Conservation (phyloP, 2,888 invertebrate species). For the Amblyjoppa fuscipennis region DNA sequence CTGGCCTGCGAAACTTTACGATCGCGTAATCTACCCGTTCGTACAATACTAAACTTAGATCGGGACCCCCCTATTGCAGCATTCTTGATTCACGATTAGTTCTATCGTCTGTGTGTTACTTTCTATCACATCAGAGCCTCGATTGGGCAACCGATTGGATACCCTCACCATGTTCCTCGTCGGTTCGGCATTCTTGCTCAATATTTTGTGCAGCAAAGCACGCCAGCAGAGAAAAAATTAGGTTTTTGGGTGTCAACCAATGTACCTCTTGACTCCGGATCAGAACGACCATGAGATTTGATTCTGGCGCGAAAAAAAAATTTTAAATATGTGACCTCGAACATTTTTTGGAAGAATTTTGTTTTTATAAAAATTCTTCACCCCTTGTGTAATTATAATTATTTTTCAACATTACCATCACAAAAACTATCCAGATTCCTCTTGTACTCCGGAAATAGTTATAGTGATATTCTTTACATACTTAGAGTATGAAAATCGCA, state of each 20-base stretch:
- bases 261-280: not conserved
- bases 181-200: not conserved
- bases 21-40: conserved; percentile 59
- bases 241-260: not conserved
- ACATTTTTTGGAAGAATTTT: not conserved
- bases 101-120: conserved; percentile 9
- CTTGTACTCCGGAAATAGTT: conserved; percentile 13
- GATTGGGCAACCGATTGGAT: conserved; percentile 26
- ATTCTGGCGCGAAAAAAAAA: too few relatives aligned
- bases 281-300: too few relatives aligned
- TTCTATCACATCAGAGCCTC: conserved; percentile 12
- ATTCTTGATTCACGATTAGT: conserved; percentile 27
- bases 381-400: not conserved
- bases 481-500: not conserved
- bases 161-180: conserved; percentile 6
- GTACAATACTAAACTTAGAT: conserved; percentile 60
- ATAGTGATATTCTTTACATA: not conserved
- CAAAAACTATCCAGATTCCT: too few relatives aligned
- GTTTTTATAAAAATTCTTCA: not conserved
- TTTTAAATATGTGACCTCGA: not conserved
- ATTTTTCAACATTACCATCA: not conserved
- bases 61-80: conserved; percentile 9
- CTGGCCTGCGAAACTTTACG: conserved; percentile 53
- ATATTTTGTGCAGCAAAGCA: not conserved
- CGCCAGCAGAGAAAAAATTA: not conserved